These are phyloP conservation scores for Apodemus agrarius DNA, from an alignment of 2,797 vertebrate species.

Conservation along the genomic window DNA sequence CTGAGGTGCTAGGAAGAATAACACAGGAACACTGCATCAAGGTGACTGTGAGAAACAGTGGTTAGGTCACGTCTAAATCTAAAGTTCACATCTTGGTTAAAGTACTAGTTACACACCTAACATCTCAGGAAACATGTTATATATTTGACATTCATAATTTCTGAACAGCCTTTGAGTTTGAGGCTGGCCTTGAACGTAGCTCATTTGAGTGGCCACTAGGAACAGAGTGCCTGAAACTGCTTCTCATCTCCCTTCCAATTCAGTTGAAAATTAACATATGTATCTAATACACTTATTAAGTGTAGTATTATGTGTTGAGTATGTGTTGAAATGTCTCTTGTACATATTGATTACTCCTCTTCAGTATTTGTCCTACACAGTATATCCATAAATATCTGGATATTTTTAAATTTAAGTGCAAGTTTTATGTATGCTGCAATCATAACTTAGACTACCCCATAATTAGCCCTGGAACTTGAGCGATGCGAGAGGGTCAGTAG, in stretches of 20 bases:
- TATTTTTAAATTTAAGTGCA: background rate
- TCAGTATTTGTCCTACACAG: background rate
- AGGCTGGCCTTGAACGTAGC: background rate
- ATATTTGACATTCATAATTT: background rate
- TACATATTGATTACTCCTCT: background rate
- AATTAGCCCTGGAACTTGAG: background rate
- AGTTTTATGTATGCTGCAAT: background rate
- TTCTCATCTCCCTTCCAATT: background rate
- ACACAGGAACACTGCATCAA: background rate
- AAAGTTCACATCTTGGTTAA: background rate
- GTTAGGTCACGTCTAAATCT: background rate
- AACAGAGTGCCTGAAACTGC: background rate
- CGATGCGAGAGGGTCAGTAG: background rate
- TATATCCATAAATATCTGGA: background rate
- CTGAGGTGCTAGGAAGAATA: background rate
- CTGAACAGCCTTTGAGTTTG: background rate
- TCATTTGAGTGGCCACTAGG: background rate
- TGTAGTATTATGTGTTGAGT: background rate
- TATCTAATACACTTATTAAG: background rate
- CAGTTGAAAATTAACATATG: slow-evolving; percentile 13
- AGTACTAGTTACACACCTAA: background rate
- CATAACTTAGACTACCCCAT: background rate
- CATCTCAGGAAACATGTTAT: background rate
- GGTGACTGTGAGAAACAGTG: background rate
- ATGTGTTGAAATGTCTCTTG: background rate